phyloP scores from a whole-genome alignment of 2,797 vertebrate genomes.

The Anniella stebbinsi region DNA sequence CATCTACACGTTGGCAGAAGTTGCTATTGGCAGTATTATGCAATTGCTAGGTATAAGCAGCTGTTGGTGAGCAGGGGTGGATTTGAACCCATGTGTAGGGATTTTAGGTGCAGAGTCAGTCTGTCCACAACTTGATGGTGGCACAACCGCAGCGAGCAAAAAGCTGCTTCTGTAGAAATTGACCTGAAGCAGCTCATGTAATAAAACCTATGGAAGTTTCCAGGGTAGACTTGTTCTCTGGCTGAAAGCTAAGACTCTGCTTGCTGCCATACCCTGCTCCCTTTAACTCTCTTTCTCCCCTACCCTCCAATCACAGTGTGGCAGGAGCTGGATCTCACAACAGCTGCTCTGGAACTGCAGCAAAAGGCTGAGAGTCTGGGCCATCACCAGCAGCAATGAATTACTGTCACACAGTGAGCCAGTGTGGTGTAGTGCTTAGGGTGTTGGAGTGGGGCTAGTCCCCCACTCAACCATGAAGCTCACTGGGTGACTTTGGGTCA shows the following conservation, averaged over 20 bases:
- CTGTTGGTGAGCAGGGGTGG: background rate
- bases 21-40: background rate
- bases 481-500: no score
- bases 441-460: no score
- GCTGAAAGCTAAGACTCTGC: background rate
- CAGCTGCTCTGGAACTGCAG: background rate
- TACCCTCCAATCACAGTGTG: background rate
- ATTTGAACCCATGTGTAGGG: background rate
- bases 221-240: background rate
- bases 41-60: background rate
- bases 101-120: background rate
- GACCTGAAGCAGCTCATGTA: background rate
- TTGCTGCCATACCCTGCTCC: background rate
- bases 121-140: background rate
- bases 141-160: background rate
- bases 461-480: no score
- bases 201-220: background rate
- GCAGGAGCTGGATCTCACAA: no score
- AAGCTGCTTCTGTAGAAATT: background rate
- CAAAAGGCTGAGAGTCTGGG: background rate
- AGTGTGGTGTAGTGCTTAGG: no score
- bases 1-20: background rate
- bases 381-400: no score
- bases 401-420: no score
- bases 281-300: background rate